Base-by-base conservation (phyloP, 1,140 invertebrate species). In the Drosophila cardini region DNA sequence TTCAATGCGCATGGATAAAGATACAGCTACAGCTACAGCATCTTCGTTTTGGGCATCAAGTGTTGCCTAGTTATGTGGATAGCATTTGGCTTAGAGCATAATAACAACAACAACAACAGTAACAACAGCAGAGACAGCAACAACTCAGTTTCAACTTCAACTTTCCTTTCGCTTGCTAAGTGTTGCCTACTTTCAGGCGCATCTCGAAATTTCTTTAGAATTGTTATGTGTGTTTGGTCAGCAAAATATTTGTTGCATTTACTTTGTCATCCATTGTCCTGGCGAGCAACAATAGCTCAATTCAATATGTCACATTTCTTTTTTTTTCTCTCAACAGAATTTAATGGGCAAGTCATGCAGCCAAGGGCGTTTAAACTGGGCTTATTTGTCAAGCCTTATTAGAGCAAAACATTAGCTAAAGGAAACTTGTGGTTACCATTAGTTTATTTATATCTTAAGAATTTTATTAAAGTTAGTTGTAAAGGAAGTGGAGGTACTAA, bases 161-260 rank as follows among this genome's bases (percentile, higher is more conserved):
- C 42, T 55, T 50, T 34, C 34, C 32, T 26, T 13, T 63, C 18
- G 48, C 2, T 43, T 50, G 58, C 13, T 16, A 70, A 55, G 46
- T 57, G 52, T 72, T 67, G 62, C 62, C 62, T 68, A 61, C 70
- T 58, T 67, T 26, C n/a, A 26, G 9, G 65, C 34, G 65, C 65
- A 50, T 9, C 18, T 50, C 15, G 30, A 43, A 58, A 26, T 58
- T 16, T 58, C 21, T 32, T 13, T n/a, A 30, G 21, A 30, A 45
- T 30, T 58, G 13, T 58, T 45, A n/a, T 13, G 21, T 21, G 11
- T 40, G 5, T 11, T 6, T 11, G 36, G 8, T 11, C n/a, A 40
- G n/a, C 4, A n/a, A 11, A 40, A 40, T n/a, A 40, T 40, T 13
- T 6, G 10, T 38, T 11, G 10, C 4, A 40, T n/a, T 26, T 40